A percentile compares a stretch with the other conserved stretches of the same genome.
Evolutionary conservation across 2,797 vertebrate genomes (phyloP).

Genomic region (Lutjanus argentimaculatus): DNA sequence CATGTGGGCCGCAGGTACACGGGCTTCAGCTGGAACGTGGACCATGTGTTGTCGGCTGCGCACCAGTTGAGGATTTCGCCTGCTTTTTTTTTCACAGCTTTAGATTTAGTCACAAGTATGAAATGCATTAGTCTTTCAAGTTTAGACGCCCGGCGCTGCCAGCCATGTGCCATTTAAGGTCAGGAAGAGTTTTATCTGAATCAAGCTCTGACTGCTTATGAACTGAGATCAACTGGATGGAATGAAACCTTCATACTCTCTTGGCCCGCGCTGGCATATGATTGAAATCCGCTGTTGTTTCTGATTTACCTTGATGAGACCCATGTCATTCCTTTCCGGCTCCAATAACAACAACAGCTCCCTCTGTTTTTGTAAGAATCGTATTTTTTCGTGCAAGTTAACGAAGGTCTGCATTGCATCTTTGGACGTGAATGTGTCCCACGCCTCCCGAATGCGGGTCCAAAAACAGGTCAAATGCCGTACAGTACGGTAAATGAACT

Average conservation of each 20-base stretch:
- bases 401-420: slow-evolving; percentile 42
- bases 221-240: slow-evolving; percentile 70
- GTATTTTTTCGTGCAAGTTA: slow-evolving; percentile 31
- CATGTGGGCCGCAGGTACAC: slow-evolving; percentile 18
- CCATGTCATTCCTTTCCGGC: slow-evolving; percentile 46
- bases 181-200: slow-evolving; percentile 69
- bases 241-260: slow-evolving; percentile 56
- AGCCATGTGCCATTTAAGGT: slow-evolving; percentile 68
- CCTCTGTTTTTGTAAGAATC: slow-evolving; percentile 27
- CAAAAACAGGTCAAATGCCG: slow-evolving; percentile 20
- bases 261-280: slow-evolving; percentile 48
- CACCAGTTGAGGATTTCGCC: slow-evolving; percentile 28
- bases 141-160: slow-evolving; percentile 33
- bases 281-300: slow-evolving; percentile 64
- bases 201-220: slow-evolving; percentile 54
- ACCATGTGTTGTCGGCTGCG: slow-evolving; percentile 20
- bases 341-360: slow-evolving; percentile 49
- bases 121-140: slow-evolving; percentile 56
- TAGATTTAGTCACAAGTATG: slow-evolving; percentile 60
- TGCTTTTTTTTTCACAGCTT: slow-evolving; percentile 64
- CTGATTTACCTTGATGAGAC: slow-evolving; percentile 72
- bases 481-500: slow-evolving; percentile 1
- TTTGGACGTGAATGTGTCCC: slow-evolving; percentile 36
- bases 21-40: slow-evolving; percentile 5
- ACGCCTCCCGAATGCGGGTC: slow-evolving; percentile 18